Percentiles rank a stretch among this genome's conserved stretches.
These are phyloP conservation scores for Microcebus ravelobensis DNA, from an alignment of 2,113 vertebrate species.

Conservation along the genomic window DNA sequence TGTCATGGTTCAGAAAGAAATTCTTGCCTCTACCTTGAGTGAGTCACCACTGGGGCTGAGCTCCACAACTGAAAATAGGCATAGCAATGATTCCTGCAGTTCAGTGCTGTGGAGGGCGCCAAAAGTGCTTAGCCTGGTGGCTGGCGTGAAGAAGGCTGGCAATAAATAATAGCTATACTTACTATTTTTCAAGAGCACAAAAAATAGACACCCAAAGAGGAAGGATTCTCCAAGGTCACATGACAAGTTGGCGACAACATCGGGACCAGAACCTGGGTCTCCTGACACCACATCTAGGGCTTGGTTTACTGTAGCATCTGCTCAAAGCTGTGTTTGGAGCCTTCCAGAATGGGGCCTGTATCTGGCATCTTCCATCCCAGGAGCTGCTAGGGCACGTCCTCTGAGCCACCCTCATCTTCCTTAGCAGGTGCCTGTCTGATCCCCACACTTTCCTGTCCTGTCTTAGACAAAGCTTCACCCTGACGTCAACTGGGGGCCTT, in stretches of 20 bases:
- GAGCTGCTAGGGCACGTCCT: neutral
- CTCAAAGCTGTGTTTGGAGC: neutral
- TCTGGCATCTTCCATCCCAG: neutral
- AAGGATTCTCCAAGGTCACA: neutral
- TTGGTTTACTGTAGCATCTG: neutral
- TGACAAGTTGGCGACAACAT: neutral
- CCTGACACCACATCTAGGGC: neutral
- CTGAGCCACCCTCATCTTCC: neutral
- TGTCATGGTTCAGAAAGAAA: neutral
- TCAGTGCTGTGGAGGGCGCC: neutral
- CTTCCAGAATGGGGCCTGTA: neutral
- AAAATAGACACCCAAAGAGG: neutral
- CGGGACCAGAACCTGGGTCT: neutral
- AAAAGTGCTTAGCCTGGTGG: neutral
- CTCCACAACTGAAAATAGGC: neutral
- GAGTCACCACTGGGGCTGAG: neutral
- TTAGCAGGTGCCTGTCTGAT: neutral
- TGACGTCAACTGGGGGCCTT: neutral
- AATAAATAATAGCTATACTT: neutral
- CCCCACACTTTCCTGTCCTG: fast-evolving
- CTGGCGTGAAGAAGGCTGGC: neutral
- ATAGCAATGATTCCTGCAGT: neutral
- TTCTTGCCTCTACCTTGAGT: neutral
- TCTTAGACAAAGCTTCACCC: neutral
- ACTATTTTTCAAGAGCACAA: neutral